Base-by-base conservation (phyloP, 2,797 vertebrate genomes). In the Erethizon dorsatum region DNA sequence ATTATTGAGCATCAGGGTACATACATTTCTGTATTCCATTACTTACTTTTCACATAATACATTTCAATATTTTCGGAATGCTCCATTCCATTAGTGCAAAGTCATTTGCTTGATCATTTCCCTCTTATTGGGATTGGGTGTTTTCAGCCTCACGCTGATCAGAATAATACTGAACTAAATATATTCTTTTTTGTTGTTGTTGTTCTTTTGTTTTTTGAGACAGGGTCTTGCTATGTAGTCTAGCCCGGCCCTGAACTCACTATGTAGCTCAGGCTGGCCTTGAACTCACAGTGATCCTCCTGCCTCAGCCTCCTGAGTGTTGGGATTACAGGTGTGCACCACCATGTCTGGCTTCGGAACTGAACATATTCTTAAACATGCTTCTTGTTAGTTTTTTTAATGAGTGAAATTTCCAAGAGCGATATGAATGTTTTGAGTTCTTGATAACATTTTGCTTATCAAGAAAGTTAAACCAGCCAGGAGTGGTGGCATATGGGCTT, bases 51-150 rank as follows among this genome's bases (percentile, higher is more conserved):
- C n/a, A 75, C 41, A 31, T 54, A 94, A 67, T 89, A n/a, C 67
- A 24, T 85, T 96, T 91, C 18, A 77, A 26, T 85, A 87, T 12
- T 83, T 45, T 82, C 54, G 41, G 84, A 87, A 90, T 83, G 56
- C 54, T 94, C 67, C 83, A 14, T 73, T 65, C 56, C 69, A 84
- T 69, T 82, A 90, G 69, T 69, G n/a, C n/a, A 80, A 31, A 90
- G 11, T 80, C 22, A 33, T 93, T 91, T 96, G 59, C 65, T 45
- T 95, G 84, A 96, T 91, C 45, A 80, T 82, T 91, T 77, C 47
- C 52, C 47, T 82, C 63, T 82, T 95, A 69, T 11, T 61, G 50
- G 28, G 47, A 56, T 84, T 61, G 59, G 18, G 73, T 94, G 41
- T 82, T 95, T 93, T 83, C 56, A 91, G 41, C 56, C 15, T 86